These are phyloP conservation scores for Andrena chrysosceles DNA, from an alignment of 2,888 invertebrate species.

Conservation along the genomic window DNA sequence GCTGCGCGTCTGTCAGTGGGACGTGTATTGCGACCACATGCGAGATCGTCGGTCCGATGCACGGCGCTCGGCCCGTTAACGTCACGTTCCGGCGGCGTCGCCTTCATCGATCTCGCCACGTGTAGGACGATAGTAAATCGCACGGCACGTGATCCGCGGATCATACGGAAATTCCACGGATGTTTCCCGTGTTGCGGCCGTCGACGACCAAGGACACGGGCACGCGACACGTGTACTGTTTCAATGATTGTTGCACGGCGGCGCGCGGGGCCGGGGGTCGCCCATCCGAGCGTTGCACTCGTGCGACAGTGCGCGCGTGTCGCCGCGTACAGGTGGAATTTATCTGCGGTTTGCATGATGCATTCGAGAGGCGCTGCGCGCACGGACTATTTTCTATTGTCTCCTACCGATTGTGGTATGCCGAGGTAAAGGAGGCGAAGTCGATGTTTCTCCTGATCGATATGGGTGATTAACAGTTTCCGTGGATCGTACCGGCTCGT, in stretches of 20 bases:
- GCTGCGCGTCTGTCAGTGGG: background rate
- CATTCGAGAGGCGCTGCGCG: no score
- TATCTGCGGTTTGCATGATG: background rate
- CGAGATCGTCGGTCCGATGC: background rate
- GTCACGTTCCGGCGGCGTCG: conserved; percentile 41
- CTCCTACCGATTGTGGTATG: no score
- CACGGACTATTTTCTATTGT: no score
- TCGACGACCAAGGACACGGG: conserved; percentile 40
- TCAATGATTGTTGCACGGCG: background rate
- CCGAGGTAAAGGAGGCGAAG: no score
- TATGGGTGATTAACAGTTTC: no score
- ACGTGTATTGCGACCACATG: background rate
- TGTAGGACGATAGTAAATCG: conserved; percentile 28
- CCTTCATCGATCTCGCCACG: conserved; percentile 37
- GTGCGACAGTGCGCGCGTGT: background rate
- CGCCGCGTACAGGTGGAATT: conserved; percentile 1
- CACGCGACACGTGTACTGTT: conserved; percentile 50
- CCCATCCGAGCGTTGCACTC: background rate
- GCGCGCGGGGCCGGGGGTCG: no score
- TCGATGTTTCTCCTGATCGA: no score
- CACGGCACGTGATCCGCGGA: conserved; percentile 33
- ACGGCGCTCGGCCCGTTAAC: background rate
- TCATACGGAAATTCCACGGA: conserved; percentile 19
- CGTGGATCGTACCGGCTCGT: no score
- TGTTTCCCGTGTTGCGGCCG: conserved; percentile 16